Evolutionary conservation across 2,797 vertebrate species (phyloP).

Genomic region (Sebastes cheni): DNA sequence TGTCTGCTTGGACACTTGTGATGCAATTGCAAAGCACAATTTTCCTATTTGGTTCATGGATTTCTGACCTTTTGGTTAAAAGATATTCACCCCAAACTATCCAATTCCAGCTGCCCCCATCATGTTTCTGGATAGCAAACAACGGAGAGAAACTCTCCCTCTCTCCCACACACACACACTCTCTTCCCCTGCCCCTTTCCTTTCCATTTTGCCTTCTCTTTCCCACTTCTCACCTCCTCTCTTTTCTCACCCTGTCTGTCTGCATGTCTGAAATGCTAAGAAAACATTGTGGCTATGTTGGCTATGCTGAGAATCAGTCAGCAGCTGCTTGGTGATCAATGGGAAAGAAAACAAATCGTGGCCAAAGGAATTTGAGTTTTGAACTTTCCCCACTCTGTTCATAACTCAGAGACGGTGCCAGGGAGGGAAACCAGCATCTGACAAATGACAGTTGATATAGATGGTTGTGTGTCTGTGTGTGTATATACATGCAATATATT

Average conservation of each 20-base stretch:
- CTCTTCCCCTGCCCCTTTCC: slow-evolving; percentile 4
- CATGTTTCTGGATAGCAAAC: slow-evolving; percentile 7
- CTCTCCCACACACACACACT: slow-evolving; percentile 17
- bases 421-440: slow-evolving; percentile 47
- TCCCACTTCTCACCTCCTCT: slow-evolving; percentile 53
- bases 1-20: background rate
- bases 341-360: slow-evolving; percentile 81
- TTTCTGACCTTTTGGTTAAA: background rate
- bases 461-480: background rate
- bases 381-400: slow-evolving; percentile 59
- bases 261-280: slow-evolving; percentile 75
- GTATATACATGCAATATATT: background rate
- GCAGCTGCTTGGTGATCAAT: slow-evolving; percentile 79
- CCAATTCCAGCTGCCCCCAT: background rate
- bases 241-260: slow-evolving; percentile 69
- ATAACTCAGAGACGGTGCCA: slow-evolving; percentile 51
- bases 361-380: slow-evolving; percentile 76
- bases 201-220: slow-evolving; percentile 40
- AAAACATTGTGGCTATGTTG: slow-evolving; percentile 79
- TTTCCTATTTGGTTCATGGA: background rate
- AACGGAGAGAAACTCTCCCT: background rate
- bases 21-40: background rate
- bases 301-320: slow-evolving; percentile 79
- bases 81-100: background rate
- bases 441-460: slow-evolving; percentile 34